These are phyloP conservation scores for Astropecten irregularis DNA, from an alignment of 53 echinoderm and acorn worm genomes.

Conservation along the genomic window DNA sequence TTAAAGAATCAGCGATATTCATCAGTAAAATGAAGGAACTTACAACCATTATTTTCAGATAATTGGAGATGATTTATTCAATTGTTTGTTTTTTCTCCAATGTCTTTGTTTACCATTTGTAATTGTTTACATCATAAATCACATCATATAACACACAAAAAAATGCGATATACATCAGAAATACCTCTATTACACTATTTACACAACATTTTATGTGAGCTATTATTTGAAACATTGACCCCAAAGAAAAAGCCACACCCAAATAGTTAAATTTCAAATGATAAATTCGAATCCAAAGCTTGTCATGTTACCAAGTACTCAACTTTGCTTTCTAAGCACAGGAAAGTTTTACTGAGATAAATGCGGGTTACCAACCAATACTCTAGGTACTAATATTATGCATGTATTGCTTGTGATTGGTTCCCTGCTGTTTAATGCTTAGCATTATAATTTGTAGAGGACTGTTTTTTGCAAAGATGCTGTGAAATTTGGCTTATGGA, in stretches of 20 bases:
- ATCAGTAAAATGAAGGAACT: too few relatives aligned
- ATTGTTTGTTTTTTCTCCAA: background rate
- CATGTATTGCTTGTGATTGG: too few relatives aligned
- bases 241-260: background rate
- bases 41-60: too few relatives aligned
- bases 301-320: too few relatives aligned
- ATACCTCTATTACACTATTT: conserved; percentile 19
- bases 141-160: background rate
- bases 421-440: too few relatives aligned
- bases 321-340: too few relatives aligned
- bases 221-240: background rate
- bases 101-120: background rate
- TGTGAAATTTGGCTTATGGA: too few relatives aligned
- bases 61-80: background rate
- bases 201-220: background rate
- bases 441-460: too few relatives aligned
- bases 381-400: background rate
- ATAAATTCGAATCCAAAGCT: background rate
- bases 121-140: conserved; percentile 53
- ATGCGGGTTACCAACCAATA: background rate
- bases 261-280: background rate
- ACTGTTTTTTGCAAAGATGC: too few relatives aligned
- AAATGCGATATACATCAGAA: conserved; percentile 17
- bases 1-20: too few relatives aligned
- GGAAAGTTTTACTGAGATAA: too few relatives aligned